Percentiles rank a stretch among this genome's conserved stretches.
phyloP scores from a whole-genome alignment of 2,113 vertebrate species.

The Psilopogon haemacephalus region DNA sequence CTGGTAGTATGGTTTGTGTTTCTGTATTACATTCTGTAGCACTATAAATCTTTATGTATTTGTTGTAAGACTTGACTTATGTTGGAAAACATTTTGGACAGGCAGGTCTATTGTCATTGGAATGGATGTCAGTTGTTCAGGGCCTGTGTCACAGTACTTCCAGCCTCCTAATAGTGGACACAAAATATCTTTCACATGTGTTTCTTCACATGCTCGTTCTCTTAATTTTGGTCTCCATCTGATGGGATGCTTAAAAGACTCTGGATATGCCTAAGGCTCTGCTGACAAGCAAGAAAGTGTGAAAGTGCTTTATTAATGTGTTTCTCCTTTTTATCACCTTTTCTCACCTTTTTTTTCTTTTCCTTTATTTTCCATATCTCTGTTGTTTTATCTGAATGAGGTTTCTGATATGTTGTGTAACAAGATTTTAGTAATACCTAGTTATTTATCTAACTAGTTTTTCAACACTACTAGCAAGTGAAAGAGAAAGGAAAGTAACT shows the following conservation, averaged over 20 bases:
- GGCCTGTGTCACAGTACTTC: not conserved
- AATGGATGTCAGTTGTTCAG: not conserved
- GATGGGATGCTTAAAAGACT: not conserved
- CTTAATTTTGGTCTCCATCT: not conserved
- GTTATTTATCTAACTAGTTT: not conserved
- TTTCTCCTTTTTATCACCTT: not conserved
- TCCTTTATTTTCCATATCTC: not conserved
- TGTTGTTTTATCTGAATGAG: not conserved
- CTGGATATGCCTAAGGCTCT: not conserved
- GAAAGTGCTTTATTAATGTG: not conserved
- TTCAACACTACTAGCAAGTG: not conserved
- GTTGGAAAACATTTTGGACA: not conserved
- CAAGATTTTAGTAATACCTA: not conserved
- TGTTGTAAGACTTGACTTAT: not conserved
- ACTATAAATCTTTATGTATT: not conserved
- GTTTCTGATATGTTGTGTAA: not conserved
- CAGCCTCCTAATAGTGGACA: not conserved
- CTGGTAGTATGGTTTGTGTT: not conserved
- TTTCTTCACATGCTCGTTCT: not conserved
- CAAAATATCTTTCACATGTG: not conserved
- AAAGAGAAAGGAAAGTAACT: constrained; percentile 1
- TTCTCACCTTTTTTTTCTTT: not conserved
- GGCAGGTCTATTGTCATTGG: not conserved
- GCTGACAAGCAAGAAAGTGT: not conserved
- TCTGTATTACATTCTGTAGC: not conserved